Evolutionary conservation across 2,888 invertebrate genomes (phyloP).

Genomic region (Cantharis nigra): DNA sequence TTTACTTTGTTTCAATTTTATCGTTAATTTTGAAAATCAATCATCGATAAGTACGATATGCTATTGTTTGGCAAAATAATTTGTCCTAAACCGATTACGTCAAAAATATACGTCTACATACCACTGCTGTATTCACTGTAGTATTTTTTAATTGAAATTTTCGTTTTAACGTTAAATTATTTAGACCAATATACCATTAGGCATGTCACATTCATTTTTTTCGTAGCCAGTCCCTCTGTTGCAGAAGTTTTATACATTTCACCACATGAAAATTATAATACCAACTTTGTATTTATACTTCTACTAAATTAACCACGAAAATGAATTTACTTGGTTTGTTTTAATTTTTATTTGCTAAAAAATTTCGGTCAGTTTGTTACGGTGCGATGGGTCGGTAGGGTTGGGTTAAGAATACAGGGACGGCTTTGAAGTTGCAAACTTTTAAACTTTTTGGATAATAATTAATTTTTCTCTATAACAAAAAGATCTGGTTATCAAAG

Average conservation of each 20-base stretch:
- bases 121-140: background rate
- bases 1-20: background rate
- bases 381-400: background rate
- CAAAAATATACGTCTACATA: background rate
- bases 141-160: background rate
- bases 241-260: background rate
- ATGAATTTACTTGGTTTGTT: background rate
- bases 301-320: background rate
- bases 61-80: background rate
- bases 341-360: background rate
- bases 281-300: background rate
- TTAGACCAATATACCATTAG: background rate
- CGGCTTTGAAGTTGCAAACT: background rate
- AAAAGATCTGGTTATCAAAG: no score
- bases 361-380: background rate
- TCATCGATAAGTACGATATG: background rate
- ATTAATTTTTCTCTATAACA: no score
- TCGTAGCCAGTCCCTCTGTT: background rate
- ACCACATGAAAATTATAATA: background rate
- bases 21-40: background rate
- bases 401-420: background rate
- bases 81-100: background rate
- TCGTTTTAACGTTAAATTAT: background rate
- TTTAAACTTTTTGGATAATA: no score
- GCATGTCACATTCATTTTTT: background rate